Percentiles rank a stretch among this genome's conserved stretches.
phyloP scores from a whole-genome alignment of 2,888 invertebrate genomes.

The Agriotes lineatus region DNA sequence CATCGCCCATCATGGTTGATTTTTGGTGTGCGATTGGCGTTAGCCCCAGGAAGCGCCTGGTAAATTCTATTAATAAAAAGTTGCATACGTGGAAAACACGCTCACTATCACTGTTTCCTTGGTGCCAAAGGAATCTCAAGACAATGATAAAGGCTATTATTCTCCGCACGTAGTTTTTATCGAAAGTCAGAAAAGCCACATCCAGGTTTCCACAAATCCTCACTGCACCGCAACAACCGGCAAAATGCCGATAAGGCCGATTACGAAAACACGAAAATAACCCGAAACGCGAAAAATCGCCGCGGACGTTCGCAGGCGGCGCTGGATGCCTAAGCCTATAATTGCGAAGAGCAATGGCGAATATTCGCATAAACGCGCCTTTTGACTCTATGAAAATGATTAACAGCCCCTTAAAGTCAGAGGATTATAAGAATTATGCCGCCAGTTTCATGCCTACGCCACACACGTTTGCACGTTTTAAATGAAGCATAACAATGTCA shows the following conservation, averaged over 20 bases:
- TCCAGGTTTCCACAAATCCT: constrained; percentile 52
- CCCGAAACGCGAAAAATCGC: constrained; percentile 56
- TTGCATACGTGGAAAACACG: constrained; percentile 17
- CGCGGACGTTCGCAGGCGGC: background rate
- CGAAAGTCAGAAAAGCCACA: constrained; percentile 46
- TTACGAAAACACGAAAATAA: constrained; percentile 71
- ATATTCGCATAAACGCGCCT: constrained; percentile 41
- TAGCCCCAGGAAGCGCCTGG: no score
- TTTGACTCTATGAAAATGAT: constrained; percentile 67
- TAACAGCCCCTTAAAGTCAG: constrained; percentile 61
- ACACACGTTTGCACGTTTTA: constrained; percentile 39
- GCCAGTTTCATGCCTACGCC: constrained; percentile 37
- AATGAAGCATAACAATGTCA: constrained; percentile 40
- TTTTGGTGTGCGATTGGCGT: no score
- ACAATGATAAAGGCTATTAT: constrained; percentile 40
- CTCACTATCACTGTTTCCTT: constrained; percentile 33
- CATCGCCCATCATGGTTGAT: no score
- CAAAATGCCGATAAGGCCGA: constrained; percentile 65
- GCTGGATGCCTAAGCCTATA: constrained; percentile 4
- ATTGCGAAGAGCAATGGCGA: constrained; percentile 22
- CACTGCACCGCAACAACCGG: constrained; percentile 58
- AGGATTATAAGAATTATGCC: constrained; percentile 42
- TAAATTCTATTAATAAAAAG: constrained; percentile 1
- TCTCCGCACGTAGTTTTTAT: constrained; percentile 39
- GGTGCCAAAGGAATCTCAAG: constrained; percentile 38